Evolutionary conservation across 2,888 invertebrate genomes (phyloP), one percentile per base, ranked within the genome.

Genomic region (Shargacucullia verbasci): DNA sequence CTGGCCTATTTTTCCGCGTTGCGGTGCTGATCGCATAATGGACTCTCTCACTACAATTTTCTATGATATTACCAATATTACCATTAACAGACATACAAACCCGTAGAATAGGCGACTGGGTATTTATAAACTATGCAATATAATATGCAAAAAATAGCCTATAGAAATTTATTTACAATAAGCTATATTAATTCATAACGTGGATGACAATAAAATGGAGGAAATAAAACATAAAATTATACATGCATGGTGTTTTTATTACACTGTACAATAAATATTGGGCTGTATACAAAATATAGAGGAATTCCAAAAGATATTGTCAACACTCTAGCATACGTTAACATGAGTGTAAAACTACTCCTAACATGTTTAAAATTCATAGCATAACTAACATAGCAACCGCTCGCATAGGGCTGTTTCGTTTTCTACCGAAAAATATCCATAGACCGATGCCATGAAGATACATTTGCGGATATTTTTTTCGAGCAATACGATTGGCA

Each of bases 231-330:
- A 29, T 65, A 69, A 56, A 70, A 68, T 33, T 80, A 83, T 87
- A 89, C 93, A 93, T 93, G 93, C 93, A 93, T 90, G 87, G 87
- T 92, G 90, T 86, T 94, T n/a, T 93, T 91, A 94, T 91, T 94
- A 93, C 93, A 93, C 92, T 94, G 93, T 94, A 94, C 93, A 94
- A 91, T 94, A 92, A 90, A 90, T 91, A 91, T 90, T 87, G 89
- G 89, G 87, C 87, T 91, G 91, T 94, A 92, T 93, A 93, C 90
- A 93, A 92, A 92, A 93, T 92, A 92, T 92, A 92, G 90, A 91
- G 84, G 85, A 88, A 90, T 89, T 92, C 86, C 90, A 93, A 93
- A 93, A 93, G 89, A 92, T 92, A 94, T 92, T 92, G 92, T 93
- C 91, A 87, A 89, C 89, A 89, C 88, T 91, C 89, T 85, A 88